Base-by-base conservation (phyloP, 2,113 vertebrate species). In the Nibea coibor region DNA sequence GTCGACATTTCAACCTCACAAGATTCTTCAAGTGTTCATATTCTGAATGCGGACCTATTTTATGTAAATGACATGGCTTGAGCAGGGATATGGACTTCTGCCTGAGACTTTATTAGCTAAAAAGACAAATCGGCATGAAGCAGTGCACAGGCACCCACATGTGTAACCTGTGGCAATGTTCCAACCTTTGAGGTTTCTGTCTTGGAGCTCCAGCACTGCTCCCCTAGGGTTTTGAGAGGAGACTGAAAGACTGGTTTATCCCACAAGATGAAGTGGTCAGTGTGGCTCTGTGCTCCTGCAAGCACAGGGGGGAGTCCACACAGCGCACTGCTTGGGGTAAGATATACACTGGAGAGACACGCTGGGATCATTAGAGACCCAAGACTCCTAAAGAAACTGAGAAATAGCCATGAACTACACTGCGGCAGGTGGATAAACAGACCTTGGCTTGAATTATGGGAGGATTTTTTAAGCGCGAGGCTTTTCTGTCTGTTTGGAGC, bases 201-300 rank as follows among this genome's bases (percentile, higher is more conserved):
- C 64, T 79, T 63, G 65, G 72, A 67, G 83, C 76, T 80, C 53
- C 78, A 72, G 78, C 78, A 5, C 59, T 5, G 50, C 65, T 69
- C 56, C 84, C 81, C 61, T 24, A 26, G 80, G 75, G 79, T 74
- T 39, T 28, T 54, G 67, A 62, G 72, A 80, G 76, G 72, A 82
- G 75, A 31, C 87, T 87, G 86, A 92, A 82, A 92, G 87, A 69
- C 43, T 39, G 76, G 79, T 85, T 92, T 90, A 88, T 91, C 89
- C 87, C 66, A 81, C 73, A 88, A 91, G 91, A 93, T 93, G 88
- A 92, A 94, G 92, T 78, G 92, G 91, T 93, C 91, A 92, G 87
- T 50, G 76, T 22, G 68, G 83, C 79, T 83, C 85, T 84, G 81
- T 58, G 70, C 75, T 71, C 71, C 85, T 71, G 85, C 83, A 48